Base-by-base conservation (phyloP, 2,888 invertebrate species). In the Amphimallon solstitiale region DNA sequence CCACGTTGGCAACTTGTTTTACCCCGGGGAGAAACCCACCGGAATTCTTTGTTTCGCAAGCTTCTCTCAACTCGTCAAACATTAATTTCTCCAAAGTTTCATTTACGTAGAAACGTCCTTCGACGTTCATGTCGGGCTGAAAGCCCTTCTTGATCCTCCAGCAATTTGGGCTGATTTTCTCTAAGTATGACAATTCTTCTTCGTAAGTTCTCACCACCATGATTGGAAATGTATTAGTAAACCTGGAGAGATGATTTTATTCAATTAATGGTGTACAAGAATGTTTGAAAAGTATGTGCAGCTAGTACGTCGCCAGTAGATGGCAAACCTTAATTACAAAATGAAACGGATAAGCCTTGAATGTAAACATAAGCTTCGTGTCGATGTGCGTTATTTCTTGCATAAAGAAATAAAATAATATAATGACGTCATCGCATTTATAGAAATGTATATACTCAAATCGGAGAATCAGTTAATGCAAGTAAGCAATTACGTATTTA, bases 41-140 rank as follows among this genome's bases (percentile, higher is more conserved):
- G 7, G 94, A 88, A 84, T 90, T 89, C 5, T 95, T 95, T 1
- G 94, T 93, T 38, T 93, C 87, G 79, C 96, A 97, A 0, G 97
- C 87, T 81, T 97, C 95, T 75, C 89, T 87, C 70, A 99, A 83
- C 81, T 99, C 99, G 40, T 99, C 98, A 79, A 99, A 90, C 98
- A 99, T 99, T 1, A 99, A 85, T 75, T 90, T 91, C 81, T 99
- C 98, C 73, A 99, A 85, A 4, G 90, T 89, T 68, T 87, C 87
- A 79, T 99, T 99, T 0, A 98, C 98, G 82, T 97, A 99, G 83
- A 99, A 99, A 23, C 94, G 85, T 12, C 99, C 99, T 84, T 99
- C 99, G 10, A 98, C 97, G 77, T 96, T 97, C 99, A 99, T 99
- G 77, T 98, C 98, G 0, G 98, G 97, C 78, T 99, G 98, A 82